phyloP scores from a whole-genome alignment of 2,797 vertebrate species.

The Urosaurus nigricauda region DNA sequence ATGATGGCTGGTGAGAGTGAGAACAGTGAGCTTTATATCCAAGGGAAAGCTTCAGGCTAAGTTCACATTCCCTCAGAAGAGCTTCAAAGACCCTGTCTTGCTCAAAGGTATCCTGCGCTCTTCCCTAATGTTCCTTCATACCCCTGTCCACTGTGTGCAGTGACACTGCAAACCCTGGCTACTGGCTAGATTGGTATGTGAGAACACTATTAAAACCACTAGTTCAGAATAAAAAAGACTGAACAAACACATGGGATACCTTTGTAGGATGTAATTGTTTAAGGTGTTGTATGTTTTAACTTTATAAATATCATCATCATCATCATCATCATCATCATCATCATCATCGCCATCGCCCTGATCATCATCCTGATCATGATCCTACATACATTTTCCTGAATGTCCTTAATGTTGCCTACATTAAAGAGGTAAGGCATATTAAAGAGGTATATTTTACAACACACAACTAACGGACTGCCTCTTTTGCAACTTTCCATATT shows the following conservation, averaged over 20 bases:
- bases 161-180: not conserved
- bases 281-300: too few relatives aligned
- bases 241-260: too few relatives aligned
- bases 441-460: not conserved
- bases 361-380: too few relatives aligned
- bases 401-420: too few relatives aligned
- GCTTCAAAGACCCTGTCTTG: not conserved
- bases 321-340: too few relatives aligned
- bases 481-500: not conserved
- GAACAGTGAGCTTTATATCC: not conserved
- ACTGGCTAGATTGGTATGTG: not conserved
- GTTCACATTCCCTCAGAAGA: not conserved
- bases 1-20: not conserved
- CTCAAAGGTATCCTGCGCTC: not conserved
- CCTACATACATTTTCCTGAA: too few relatives aligned
- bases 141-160: not conserved
- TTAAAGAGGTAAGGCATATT: not conserved
- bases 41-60: not conserved
- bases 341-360: too few relatives aligned
- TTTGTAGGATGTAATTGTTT: too few relatives aligned
- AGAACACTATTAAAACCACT: not conserved
- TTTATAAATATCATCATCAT: too few relatives aligned
- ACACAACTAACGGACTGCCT: not conserved
- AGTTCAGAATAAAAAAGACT: not conserved
- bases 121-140: not conserved